phyloP scores from a whole-genome alignment of 2,797 vertebrate genomes.

The Steatocranus sp. region DNA sequence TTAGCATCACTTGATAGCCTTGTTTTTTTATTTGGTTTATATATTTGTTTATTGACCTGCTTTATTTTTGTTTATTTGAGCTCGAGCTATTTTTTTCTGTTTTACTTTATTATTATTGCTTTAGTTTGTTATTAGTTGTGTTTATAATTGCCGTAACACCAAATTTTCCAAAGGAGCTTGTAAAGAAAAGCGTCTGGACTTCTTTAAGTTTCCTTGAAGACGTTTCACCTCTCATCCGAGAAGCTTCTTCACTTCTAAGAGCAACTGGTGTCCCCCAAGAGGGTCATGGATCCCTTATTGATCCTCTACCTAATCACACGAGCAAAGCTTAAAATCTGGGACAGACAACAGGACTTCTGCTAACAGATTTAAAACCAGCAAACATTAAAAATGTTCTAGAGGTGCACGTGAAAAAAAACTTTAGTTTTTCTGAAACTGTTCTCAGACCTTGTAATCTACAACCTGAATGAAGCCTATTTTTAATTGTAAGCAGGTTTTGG shows the following conservation, averaged over 20 bases:
- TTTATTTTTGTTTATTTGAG: not conserved
- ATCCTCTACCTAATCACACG: not conserved
- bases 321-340: not conserved
- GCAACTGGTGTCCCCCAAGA: not conserved
- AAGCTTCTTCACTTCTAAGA: not conserved
- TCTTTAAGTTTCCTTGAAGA: not conserved
- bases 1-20: not conserved
- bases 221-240: not conserved
- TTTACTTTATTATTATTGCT: not conserved
- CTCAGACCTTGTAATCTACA: not conserved
- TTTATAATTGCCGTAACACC: not conserved
- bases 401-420: not conserved
- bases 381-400: not conserved
- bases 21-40: not conserved
- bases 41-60: not conserved
- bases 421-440: not conserved
- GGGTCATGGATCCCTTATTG: not conserved
- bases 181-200: not conserved
- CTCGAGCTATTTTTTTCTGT: not conserved
- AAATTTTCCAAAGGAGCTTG: not conserved
- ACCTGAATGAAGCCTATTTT: not conserved
- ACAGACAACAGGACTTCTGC: not conserved
- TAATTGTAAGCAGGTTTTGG: not conserved
- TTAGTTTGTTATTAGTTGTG: not conserved
- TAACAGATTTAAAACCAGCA: not conserved